These are phyloP conservation scores for Gymnocheta viridis DNA, from an alignment of 2,888 invertebrate species.

Conservation along the genomic window DNA sequence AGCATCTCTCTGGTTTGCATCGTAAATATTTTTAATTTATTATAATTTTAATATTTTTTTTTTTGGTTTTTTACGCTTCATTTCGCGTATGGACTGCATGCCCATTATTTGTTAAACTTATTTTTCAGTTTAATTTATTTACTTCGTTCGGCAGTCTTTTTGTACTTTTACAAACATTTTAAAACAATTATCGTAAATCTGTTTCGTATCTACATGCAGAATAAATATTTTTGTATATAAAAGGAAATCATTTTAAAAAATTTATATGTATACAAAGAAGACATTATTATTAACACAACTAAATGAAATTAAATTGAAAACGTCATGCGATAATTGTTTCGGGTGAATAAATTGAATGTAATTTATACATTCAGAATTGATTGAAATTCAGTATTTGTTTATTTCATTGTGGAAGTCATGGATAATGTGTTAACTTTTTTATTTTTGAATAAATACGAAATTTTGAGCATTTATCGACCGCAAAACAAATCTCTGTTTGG, in stretches of 20 bases:
- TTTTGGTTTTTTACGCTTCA: not conserved
- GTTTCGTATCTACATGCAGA: not conserved
- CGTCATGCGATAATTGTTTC: not conserved
- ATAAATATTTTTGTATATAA: not conserved
- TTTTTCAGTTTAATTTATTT: constrained; percentile 16
- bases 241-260: constrained; percentile 8
- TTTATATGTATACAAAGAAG: not conserved
- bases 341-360: not conserved
- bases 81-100: not conserved
- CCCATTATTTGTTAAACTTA: not conserved
- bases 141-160: not conserved
- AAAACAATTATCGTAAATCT: constrained; percentile 13
- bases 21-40: not conserved
- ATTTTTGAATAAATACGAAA: not conserved
- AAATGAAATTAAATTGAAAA: not conserved
- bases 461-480: no score
- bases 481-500: no score
- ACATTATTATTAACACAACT: not conserved
- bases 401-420: not conserved
- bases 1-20: not conserved
- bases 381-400: no score
- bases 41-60: not conserved
- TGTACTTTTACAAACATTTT: not conserved
- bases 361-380: not conserved
- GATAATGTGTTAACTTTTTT: not conserved